Evolutionary conservation across 2,797 vertebrate species (phyloP).

Genomic region (Gallinago solitaria): DNA sequence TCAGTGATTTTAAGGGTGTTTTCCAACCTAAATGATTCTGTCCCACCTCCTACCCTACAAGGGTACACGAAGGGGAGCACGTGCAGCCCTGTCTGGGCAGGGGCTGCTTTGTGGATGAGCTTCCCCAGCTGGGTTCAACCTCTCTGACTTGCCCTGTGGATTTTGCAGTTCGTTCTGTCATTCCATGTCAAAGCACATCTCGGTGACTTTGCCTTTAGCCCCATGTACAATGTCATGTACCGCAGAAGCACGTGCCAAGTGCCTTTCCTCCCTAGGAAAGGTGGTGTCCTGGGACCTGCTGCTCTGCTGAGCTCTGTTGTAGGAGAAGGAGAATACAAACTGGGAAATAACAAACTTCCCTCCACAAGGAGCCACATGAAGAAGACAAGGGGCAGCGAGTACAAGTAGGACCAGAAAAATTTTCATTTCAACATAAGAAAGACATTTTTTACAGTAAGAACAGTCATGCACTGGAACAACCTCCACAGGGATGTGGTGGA

Average conservation of each 20-base stretch:
- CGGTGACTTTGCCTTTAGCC: background rate
- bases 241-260: rapidly evolving
- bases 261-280: background rate
- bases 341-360: background rate
- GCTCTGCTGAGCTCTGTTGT: background rate
- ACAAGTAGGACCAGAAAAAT: background rate
- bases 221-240: rapidly evolving
- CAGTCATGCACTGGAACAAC: background rate
- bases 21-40: no score
- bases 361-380: background rate
- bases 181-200: background rate
- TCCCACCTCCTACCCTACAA: background rate
- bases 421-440: background rate
- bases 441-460: background rate
- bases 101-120: background rate
- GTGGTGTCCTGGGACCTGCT: background rate
- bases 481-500: background rate
- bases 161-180: background rate
- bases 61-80: rapidly evolving
- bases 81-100: background rate
- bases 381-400: background rate
- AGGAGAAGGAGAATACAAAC: background rate
- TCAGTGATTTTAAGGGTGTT: no score
- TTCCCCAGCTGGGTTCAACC: background rate
- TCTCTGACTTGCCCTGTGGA: background rate